Evolutionary conservation across 2,113 vertebrate species (phyloP), one percentile per base, ranked within the genome.

Genomic region (Sclerurus mexicanus): DNA sequence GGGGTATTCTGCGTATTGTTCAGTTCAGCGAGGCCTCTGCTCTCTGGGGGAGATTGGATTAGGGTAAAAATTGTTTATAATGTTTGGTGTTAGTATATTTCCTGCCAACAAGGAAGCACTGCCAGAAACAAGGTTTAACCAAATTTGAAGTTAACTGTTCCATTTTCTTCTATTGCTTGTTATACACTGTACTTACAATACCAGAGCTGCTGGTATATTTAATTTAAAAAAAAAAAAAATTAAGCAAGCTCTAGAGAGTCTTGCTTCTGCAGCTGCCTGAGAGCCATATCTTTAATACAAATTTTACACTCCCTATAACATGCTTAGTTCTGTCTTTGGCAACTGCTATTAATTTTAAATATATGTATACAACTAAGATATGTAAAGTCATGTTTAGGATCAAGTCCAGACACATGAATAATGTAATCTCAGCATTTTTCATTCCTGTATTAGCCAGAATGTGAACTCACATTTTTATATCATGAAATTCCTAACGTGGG

Each of bases 131-230:
- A n/a, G 47, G 10, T 62, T 84, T 58, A 80, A 64, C 37, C 31
- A 49, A 50, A 47, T 68, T 88, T 64, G 7, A 81, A 68, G 23
- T 59, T 50, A 77, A 53, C 28, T 12, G 7, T 60, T 85, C 4
- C 1, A 0, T 59, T 75, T 71, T 30, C 10, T 71, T 46, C 35
- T 60, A 3, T 33, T 87, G n/a, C 42, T 67, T 76, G 24, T 69
- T 63, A 44, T 3, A 47, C 0, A 0, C 23, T 82, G 18, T 56
- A 50, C 5, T 62, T 71, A 16, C 0, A 53, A 7, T 53, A 62
- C 4, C 20, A 40, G 19, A 79, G 19, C n/a, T 80, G 53, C 37
- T 83, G 46, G 74, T 80, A 9, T 0, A 12, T 44, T 87, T 24
- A 71, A 31, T n/a, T 44, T 5, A 5, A 80, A 55, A 44, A 37